Evolutionary conservation across 1,140 invertebrate genomes (phyloP).

Genomic region (Drosophila sechellia): DNA sequence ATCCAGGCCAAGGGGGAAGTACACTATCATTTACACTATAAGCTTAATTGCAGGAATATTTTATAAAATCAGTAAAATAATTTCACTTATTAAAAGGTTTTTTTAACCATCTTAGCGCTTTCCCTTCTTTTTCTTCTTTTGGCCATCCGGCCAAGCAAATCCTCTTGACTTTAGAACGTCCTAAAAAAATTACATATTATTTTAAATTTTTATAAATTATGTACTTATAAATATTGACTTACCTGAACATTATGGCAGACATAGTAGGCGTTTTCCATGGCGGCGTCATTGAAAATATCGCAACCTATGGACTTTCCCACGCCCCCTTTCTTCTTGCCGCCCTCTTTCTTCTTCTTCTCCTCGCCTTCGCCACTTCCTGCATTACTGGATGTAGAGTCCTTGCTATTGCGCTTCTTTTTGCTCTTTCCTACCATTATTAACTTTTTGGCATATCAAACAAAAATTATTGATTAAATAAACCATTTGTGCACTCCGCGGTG

Average conservation of each 20-base stretch:
- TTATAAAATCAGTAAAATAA: no score
- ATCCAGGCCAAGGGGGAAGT: background rate
- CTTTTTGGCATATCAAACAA: no score
- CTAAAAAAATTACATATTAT: conserved; percentile 15
- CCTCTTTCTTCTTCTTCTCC: conserved; percentile 84
- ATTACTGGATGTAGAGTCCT: conserved; percentile 85
- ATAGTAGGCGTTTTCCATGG: conserved; percentile 95
- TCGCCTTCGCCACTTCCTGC: conserved; percentile 83
- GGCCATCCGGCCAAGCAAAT: conserved; percentile 92
- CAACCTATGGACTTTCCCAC: conserved; percentile 89
- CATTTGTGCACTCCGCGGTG: no score
- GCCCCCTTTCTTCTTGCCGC: conserved; percentile 86
- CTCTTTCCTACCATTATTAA: conserved; percentile 84
- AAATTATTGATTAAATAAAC: conserved; percentile 36
- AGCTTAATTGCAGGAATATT: no score
- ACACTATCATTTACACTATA: background rate
- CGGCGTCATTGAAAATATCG: conserved; percentile 93
- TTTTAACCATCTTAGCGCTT: conserved; percentile 47
- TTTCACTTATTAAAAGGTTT: no score
- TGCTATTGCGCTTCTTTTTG: conserved; percentile 86
- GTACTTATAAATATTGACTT: background rate
- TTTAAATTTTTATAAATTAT: background rate
- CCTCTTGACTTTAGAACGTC: conserved; percentile 88
- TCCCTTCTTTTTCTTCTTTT: conserved; percentile 92
- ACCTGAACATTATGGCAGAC: conserved; percentile 95